A percentile compares a stretch with the other conserved stretches of the same genome.
phyloP scores from a whole-genome alignment of 35 echinoderm and acorn worm genomes.

The Stichopus chloronotus region DNA sequence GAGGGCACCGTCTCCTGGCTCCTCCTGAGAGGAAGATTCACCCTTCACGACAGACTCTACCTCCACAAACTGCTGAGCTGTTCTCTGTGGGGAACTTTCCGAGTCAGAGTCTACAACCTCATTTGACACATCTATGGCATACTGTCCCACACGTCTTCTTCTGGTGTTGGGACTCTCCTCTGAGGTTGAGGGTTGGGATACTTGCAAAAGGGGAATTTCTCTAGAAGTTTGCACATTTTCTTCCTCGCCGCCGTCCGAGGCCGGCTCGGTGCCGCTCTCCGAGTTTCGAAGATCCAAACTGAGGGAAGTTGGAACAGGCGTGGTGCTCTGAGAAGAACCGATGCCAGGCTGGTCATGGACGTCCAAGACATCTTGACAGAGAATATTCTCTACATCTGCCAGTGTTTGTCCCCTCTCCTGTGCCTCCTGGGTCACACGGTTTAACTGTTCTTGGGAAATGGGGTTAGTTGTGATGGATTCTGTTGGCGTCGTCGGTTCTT shows the following conservation, averaged over 20 bases:
- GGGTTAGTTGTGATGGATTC: constrained; percentile 63
- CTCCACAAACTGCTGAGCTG: constrained; percentile 35
- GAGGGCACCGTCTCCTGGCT: neutral
- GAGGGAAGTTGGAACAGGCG: constrained; percentile 7
- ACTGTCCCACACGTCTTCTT: constrained; percentile 38
- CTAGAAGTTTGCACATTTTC: neutral
- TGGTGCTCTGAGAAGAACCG: neutral
- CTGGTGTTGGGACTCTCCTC: constrained; percentile 11
- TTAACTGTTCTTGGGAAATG: constrained; percentile 78
- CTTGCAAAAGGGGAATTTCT: neutral
- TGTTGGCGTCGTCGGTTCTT: constrained; percentile 75
- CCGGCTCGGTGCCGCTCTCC: neutral
- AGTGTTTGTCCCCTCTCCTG: constrained; percentile 52
- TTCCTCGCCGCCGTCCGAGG: neutral
- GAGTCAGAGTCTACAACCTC: constrained; percentile 47
- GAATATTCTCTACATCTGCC: constrained; percentile 73
- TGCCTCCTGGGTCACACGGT: constrained; percentile 66
- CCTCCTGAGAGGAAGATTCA: neutral
- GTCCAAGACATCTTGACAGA: constrained; percentile 57
- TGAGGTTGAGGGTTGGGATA: neutral
- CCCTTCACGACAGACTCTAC: neutral
- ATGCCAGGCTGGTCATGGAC: neutral
- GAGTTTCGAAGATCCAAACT: neutral
- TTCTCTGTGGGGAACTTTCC: neutral
- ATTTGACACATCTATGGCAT: constrained; percentile 4